phyloP scores from a whole-genome alignment of 2,113 vertebrate species.

The Diadophis punctatus region DNA sequence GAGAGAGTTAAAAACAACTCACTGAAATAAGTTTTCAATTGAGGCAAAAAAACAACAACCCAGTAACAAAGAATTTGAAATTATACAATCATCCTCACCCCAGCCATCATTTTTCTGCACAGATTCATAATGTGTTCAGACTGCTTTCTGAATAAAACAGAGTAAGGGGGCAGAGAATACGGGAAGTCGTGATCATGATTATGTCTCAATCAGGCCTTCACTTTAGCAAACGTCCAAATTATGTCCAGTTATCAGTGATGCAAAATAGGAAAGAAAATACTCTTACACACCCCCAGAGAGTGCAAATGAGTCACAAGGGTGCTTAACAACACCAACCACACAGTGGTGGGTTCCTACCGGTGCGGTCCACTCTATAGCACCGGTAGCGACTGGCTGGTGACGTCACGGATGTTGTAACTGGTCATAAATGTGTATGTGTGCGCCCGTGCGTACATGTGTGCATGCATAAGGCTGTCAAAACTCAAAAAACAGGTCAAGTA shows the following conservation, averaged over 20 bases:
- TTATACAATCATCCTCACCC: background rate
- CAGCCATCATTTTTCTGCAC: background rate
- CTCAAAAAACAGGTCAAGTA: too few relatives aligned
- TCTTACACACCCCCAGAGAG: background rate
- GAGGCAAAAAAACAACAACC: background rate
- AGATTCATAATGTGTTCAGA: background rate
- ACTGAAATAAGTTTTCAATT: background rate
- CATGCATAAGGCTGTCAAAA: too few relatives aligned
- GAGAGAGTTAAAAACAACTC: background rate
- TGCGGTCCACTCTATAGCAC: too few relatives aligned
- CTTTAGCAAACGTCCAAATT: background rate
- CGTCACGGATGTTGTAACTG: too few relatives aligned
- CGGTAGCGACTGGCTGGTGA: too few relatives aligned
- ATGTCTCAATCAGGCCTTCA: background rate
- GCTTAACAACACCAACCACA: background rate
- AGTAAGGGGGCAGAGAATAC: background rate
- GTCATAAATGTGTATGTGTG: too few relatives aligned
- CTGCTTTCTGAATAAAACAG: background rate
- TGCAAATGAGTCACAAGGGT: background rate
- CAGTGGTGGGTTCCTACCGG: too few relatives aligned
- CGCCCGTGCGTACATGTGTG: too few relatives aligned
- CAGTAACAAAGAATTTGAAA: background rate
- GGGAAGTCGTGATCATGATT: background rate
- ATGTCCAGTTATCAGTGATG: background rate
- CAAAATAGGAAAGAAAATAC: background rate